phyloP scores from a whole-genome alignment of 2,888 invertebrate species.

The Dendrolimus pini region DNA sequence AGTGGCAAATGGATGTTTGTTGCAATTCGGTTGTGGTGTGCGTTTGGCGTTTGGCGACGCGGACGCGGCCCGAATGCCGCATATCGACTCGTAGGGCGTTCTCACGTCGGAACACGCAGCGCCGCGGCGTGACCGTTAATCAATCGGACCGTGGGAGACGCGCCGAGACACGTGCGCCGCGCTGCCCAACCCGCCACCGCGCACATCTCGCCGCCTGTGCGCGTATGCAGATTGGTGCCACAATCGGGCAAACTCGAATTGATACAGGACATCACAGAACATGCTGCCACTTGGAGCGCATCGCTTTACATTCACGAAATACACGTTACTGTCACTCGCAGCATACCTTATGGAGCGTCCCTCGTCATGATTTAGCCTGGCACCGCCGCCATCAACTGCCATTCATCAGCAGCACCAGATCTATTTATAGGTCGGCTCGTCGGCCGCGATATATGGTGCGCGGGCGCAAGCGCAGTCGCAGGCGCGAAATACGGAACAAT shows the following conservation, averaged over 20 bases:
- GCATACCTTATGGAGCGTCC: not conserved
- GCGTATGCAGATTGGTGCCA: not conserved
- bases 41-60: not conserved
- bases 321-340: not conserved
- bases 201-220: not conserved
- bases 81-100: conserved; percentile 37
- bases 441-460: conserved; percentile 28
- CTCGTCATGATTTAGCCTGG: not conserved
- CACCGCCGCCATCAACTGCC: not conserved
- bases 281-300: not conserved
- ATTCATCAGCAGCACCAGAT: not conserved
- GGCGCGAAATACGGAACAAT: conserved; percentile 72
- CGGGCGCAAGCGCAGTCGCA: conserved; percentile 26
- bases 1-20: not conserved
- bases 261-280: too few species aligned
- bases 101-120: conserved; percentile 35
- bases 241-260: not conserved
- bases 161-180: conserved; percentile 29
- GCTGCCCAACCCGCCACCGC: not conserved
- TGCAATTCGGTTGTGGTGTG: not conserved
- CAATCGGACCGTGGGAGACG: conserved; percentile 54
- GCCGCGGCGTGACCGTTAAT: conserved; percentile 52
- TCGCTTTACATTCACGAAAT: not conserved
- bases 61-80: conserved; percentile 42
- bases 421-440: not conserved